Evolutionary conservation across 2,888 invertebrate species (phyloP).

Genomic region (Dichetophora obliterata): DNA sequence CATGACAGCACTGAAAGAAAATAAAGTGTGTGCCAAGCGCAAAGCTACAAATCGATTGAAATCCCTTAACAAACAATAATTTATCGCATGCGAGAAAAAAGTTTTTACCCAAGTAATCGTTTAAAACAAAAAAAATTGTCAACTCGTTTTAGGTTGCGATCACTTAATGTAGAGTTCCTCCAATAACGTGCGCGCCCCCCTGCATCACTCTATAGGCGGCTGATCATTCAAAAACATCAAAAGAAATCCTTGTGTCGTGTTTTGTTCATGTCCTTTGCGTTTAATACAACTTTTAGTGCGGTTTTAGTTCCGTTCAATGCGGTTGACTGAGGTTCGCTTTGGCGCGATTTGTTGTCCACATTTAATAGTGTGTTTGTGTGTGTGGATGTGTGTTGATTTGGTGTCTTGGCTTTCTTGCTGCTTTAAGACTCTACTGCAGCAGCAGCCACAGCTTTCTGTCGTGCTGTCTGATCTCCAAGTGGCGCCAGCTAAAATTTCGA

Average conservation of each 20-base stretch:
- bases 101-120: too few species aligned
- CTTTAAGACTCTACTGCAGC: conserved; percentile 5
- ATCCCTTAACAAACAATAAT: too few species aligned
- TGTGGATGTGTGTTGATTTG: background rate
- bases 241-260: conserved; percentile 54
- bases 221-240: conserved; percentile 42
- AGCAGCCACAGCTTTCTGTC: conserved; percentile 9
- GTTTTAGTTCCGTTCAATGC: conserved; percentile 25
- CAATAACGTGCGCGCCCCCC: background rate
- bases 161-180: background rate
- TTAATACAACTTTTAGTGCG: conserved; percentile 36
- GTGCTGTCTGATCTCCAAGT: conserved; percentile 63
- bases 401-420: background rate
- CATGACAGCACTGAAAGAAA: conserved; percentile 1
- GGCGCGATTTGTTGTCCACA: background rate
- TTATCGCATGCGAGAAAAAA: too few species aligned
- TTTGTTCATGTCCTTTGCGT: conserved; percentile 53
- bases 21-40: conserved; percentile 13
- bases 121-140: conserved; percentile 17
- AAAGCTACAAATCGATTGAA: background rate
- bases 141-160: background rate
- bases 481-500: conserved; percentile 65
- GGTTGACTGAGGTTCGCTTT: conserved; percentile 33
- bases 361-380: background rate
- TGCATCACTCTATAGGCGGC: conserved; percentile 12